Evolutionary conservation across 53 echinoderm and acorn worm species (phyloP), one percentile per base, ranked within the genome.

Genomic region (Astropecten irregularis): DNA sequence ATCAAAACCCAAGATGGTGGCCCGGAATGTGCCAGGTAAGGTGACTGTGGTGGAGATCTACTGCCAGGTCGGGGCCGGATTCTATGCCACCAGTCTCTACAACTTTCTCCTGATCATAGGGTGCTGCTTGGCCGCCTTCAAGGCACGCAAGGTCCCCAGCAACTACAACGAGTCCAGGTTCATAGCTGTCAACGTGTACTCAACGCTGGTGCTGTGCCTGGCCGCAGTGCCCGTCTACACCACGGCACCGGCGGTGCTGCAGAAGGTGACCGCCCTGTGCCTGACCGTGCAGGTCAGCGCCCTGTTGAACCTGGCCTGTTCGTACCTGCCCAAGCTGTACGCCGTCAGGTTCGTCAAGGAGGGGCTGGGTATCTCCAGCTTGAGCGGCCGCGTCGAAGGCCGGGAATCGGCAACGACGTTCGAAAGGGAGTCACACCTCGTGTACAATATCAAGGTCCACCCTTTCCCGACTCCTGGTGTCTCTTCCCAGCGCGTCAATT

Each of bases 221-320:
- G 71, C 71, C 18, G 71, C 71, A 18, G 71, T 71, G 71, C 71
- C 71, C 18, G 71, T 71, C 51, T 71, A 82, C 63, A 48, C 57
- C 82, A 64, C 82, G 25, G 71, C 71, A 18, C 10, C 35, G 71
- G 33, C 15, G 14, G 51, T 50, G 3, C 50, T 71, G 33, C 71
- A 65, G 62, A 61, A 82, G 33, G 49, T 82, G 44, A 52, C 51
- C n/a, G 52, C 71, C 1, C 9, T 71, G 18, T 71, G 71, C 15
- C n/a, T 52, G 23, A 66, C 66, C 31, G 19, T 82, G 15, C 42
- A 34, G 46, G 47, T 82, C 31, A 82, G 66, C 46, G 58, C 82
- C 22, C 48, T 42, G 14, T 11, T 82, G 40, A 49, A 46, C 18
- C 20, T 82, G 49, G 42, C 30, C 31, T 82, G 65, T 30, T 30